These are phyloP conservation scores for Nephrotoma guestfalica DNA, from an alignment of 2,888 invertebrate species.

Conservation along the genomic window DNA sequence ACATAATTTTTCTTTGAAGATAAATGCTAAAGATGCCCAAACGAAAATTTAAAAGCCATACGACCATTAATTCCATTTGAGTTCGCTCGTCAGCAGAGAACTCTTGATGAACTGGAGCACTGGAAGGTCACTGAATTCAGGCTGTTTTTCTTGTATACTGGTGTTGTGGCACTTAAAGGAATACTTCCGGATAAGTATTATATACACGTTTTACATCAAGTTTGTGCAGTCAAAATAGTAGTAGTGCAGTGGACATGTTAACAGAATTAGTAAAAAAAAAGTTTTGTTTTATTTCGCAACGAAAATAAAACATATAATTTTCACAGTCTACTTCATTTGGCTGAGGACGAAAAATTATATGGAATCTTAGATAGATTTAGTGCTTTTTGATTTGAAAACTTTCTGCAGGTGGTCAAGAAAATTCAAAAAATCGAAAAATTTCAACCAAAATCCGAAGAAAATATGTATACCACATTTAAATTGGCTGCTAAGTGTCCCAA, in stretches of 20 bases:
- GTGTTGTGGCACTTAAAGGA: too few species aligned
- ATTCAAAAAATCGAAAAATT: background rate
- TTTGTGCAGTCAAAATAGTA: background rate
- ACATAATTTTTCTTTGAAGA: too few species aligned
- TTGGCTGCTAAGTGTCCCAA: background rate
- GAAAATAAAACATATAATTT: background rate
- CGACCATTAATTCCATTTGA: background rate
- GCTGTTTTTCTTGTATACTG: too few species aligned
- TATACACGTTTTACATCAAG: background rate
- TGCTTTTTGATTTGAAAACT: background rate
- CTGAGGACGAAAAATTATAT: background rate
- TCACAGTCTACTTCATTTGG: background rate
- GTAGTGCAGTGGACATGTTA: background rate
- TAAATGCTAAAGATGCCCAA: background rate
- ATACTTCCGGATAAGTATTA: too few species aligned
- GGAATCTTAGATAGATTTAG: background rate
- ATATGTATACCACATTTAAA: background rate
- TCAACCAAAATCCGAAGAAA: background rate
- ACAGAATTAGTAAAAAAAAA: background rate
- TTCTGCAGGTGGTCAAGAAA: background rate
- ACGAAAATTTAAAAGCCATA: background rate
- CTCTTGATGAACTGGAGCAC: background rate
- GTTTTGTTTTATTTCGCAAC: background rate
- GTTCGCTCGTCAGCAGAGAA: background rate
- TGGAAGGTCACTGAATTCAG: background rate